Percentiles rank a stretch among this genome's conserved stretches.
phyloP scores from a whole-genome alignment of 2,113 vertebrate genomes.

The Tympanuchus pallidicinctus region DNA sequence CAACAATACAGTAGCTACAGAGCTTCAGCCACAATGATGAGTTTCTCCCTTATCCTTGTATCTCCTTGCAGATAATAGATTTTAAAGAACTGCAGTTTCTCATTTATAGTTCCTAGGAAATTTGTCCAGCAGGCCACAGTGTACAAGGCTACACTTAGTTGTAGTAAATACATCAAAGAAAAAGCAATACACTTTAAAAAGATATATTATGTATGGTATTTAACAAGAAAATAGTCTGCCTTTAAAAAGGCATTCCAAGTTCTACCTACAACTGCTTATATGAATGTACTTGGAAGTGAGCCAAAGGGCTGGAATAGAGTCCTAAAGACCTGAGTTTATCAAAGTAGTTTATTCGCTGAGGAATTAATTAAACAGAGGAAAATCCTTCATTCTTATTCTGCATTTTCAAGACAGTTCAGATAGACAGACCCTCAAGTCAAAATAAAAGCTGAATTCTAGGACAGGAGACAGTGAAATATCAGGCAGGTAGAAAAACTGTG shows the following conservation, averaged over 20 bases:
- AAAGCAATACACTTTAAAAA: constrained; percentile 12
- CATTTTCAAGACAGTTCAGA: background rate
- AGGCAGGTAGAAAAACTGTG: background rate
- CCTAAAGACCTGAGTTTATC: background rate
- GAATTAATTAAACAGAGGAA: background rate
- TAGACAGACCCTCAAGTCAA: background rate
- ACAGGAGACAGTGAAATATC: background rate
- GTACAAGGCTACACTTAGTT: constrained; percentile 19
- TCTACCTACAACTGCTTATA: background rate
- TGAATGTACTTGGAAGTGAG: background rate
- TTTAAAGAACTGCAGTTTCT: constrained; percentile 57
- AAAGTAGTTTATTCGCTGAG: background rate
- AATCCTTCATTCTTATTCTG: background rate
- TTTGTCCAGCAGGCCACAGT: background rate
- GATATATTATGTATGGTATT: background rate
- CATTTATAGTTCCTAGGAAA: background rate
- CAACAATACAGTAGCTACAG: constrained; percentile 10
- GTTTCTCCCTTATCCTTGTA: constrained; percentile 35
- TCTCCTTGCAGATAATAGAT: constrained; percentile 29
- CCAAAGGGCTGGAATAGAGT: background rate
- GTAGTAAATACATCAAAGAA: constrained; percentile 14
- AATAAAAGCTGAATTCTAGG: background rate
- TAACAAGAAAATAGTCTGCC: background rate
- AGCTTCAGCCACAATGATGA: constrained; percentile 9
- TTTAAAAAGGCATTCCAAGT: background rate